Base-by-base conservation (phyloP, 2,888 invertebrate species). In the Argynnis bischoffii region DNA sequence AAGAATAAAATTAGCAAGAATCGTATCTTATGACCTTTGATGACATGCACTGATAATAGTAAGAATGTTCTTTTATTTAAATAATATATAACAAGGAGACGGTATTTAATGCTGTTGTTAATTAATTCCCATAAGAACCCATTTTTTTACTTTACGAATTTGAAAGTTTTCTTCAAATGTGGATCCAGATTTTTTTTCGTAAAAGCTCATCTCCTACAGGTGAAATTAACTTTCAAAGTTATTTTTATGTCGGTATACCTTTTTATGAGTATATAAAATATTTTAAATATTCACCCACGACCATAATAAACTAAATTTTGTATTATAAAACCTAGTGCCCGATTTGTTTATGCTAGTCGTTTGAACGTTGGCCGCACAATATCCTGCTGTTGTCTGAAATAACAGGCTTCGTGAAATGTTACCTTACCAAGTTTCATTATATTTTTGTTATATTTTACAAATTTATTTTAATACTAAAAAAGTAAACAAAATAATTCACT, bases 381-480 rank as follows among this genome's bases (percentile, higher is more conserved):
- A 57, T 67, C 53, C 67, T 53, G 31, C 16, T 67, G 63, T 67
- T 67, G 47, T 67, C 63, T 67, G 16, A 63, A 57, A 53, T 46
- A 65, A 57, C 57, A 65, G 54, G 47, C 47, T 48, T 47, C 56
- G 18, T 48, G 18, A 55, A 64, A 55, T 47, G 47, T 21, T 63
- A 21, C 51, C 53, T 46, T 59, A 15, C 26, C 21, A 47, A 47
- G 26, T 60, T 60, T 35, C 60, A 60, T 50, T 35, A 60, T 31
- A 35, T 51, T 59, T 48, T 48, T 21, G 16, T 15, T 31, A 11
- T 59, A 59, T 59, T 59, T 48, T 26, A 47, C 26, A 57, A 57
- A 57, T n/a, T 47, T 48, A n/a, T 48, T 47, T 48, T 8, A 1
- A 47, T 46, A 47, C 21, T 31, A n/a, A 46, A 6, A 18, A 41